A percentile compares a stretch with the other conserved stretches of the same genome.
phyloP scores from a whole-genome alignment of 2,113 vertebrate species.

The Boulengeromyrus knoepffleri region DNA sequence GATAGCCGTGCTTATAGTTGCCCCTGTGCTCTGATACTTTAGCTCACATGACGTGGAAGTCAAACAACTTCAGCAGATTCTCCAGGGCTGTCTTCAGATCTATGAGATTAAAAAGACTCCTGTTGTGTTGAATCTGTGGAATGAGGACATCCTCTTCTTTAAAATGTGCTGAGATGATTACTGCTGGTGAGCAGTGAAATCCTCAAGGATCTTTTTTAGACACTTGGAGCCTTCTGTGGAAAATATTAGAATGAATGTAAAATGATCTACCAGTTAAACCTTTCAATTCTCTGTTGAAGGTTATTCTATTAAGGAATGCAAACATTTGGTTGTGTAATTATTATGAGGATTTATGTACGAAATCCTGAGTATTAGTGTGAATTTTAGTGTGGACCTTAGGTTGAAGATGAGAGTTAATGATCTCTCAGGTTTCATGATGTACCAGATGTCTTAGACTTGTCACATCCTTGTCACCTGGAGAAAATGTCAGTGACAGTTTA shows the following conservation, averaged over 20 bases:
- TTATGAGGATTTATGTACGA: background rate
- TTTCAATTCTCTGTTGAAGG: background rate
- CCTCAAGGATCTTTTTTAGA: background rate
- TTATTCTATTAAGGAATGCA: background rate
- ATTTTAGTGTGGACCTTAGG: background rate
- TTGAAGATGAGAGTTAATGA: background rate
- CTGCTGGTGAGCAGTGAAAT: background rate
- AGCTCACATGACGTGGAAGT: background rate
- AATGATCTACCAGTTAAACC: background rate
- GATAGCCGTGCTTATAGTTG: background rate
- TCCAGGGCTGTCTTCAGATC: background rate
- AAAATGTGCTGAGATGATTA: background rate
- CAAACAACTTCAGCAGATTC: background rate
- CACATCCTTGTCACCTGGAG: background rate
- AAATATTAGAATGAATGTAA: background rate
- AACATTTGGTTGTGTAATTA: background rate
- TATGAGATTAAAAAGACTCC: background rate
- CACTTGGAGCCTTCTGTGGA: background rate
- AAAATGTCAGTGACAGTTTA: background rate
- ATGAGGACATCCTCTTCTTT: background rate
- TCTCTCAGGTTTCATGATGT: background rate
- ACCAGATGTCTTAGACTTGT: background rate
- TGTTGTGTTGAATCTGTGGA: slow-evolving; percentile 6
- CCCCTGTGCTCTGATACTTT: background rate
- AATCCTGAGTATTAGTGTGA: background rate